A percentile compares a stretch with the other conserved stretches of the same genome.
Conservation (phyloP, 1,140 invertebrate species). For the Mizuhopecten yessoensis region DNA sequence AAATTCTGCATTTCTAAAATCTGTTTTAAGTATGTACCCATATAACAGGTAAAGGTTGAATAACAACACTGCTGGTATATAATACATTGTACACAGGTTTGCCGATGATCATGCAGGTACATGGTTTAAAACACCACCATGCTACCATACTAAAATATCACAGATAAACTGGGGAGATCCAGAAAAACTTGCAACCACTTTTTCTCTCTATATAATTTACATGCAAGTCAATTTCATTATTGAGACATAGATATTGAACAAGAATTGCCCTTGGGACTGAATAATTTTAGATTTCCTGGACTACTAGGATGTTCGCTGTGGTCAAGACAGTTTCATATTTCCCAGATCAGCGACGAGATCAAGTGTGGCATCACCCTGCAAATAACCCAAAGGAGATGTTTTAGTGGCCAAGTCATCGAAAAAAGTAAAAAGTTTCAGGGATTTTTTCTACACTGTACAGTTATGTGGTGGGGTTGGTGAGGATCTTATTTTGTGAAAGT, state of each 20-base stretch:
- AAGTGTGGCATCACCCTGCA: conserved; percentile 65
- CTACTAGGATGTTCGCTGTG: background rate
- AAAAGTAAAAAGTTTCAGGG: background rate
- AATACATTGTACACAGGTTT: too few species aligned
- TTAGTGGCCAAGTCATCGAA: background rate
- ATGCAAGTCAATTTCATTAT: background rate
- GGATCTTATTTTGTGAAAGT: too few species aligned
- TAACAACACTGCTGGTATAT: too few species aligned
- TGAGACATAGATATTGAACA: conserved; percentile 14
- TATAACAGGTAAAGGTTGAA: too few species aligned
- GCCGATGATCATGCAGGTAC: too few species aligned
- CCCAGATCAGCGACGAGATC: conserved; percentile 74
- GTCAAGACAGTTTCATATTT: conserved; percentile 77
- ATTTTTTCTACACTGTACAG: background rate
- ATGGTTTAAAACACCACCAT: too few species aligned
- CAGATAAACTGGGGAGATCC: background rate
- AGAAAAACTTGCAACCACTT: background rate
- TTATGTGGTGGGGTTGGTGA: background rate
- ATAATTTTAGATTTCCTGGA: background rate
- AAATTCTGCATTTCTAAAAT: too few species aligned
- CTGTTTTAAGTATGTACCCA: too few species aligned
- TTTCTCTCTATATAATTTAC: background rate
- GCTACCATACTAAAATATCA: background rate
- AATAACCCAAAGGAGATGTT: conserved; percentile 45
- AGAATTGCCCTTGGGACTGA: background rate